phyloP scores from a whole-genome alignment of 2,888 invertebrate genomes.

The Pseudococcus jackbeardsleyi region DNA sequence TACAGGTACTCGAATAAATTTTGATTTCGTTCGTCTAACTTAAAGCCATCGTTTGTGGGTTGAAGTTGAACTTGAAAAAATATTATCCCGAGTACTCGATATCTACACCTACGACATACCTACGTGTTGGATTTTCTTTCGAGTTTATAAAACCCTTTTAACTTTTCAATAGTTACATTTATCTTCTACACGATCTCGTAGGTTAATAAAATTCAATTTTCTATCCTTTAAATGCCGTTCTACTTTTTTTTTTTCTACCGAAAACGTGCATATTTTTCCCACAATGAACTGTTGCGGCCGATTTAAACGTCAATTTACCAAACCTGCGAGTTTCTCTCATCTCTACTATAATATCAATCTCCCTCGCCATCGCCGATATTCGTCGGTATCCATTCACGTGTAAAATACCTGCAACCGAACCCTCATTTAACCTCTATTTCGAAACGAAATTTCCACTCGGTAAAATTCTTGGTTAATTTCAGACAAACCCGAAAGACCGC shows the following conservation, averaged over 20 bases:
- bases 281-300: neutral
- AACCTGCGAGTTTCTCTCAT: neutral
- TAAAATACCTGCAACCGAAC: conserved; percentile 17
- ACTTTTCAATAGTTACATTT: too few species aligned
- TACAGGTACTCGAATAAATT: neutral
- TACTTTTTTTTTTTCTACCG: neutral
- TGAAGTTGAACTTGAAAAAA: neutral
- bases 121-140: neutral
- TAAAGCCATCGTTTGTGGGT: neutral
- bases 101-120: neutral
- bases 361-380: neutral
- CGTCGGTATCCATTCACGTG: conserved; percentile 21
- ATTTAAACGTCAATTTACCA: neutral
- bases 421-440: neutral
- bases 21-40: neutral
- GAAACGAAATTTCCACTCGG: conserved; percentile 29
- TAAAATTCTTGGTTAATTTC: conserved; percentile 67
- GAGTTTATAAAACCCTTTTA: neutral
- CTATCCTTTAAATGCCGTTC: neutral
- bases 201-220: too few species aligned
- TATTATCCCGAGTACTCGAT: neutral
- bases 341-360: neutral
- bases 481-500: conserved; percentile 84
- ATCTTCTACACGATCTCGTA: too few species aligned
- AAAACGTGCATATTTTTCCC: neutral